Evolutionary conservation across 2,888 invertebrate species (phyloP), one percentile per base, ranked within the genome.

Genomic region (Euproctis similis): DNA sequence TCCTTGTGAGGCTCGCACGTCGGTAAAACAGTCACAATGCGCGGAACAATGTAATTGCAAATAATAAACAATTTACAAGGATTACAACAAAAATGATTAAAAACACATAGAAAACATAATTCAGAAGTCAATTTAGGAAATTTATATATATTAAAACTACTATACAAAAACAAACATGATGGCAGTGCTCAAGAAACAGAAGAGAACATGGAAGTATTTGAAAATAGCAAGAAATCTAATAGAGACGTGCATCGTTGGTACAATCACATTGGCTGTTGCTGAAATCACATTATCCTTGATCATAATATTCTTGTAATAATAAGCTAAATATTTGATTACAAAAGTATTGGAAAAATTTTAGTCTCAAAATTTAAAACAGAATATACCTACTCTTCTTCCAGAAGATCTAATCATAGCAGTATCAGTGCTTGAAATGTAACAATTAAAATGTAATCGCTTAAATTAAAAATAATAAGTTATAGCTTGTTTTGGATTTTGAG

Each of bases 191-290:
- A 73, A 62, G 39, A 70, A 59, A 32, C 30, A 59, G 5, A 54
- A 40, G 33, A 56, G 62, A 30, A 55, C 32, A 24, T 55, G 50
- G 28, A 40, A 50, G 39, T 9, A n/a, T 27, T 76, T 8, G 55
- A 60, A 46, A 19, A 37, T 74, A 18, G 45, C 62, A 6, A 69
- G 75, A 40, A 63, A 54, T 34, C 23, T 69, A 8, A 44, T 77
- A 25, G 66, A 68, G 35, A 54, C 53, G 6, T 66, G 68, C 30
- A 37, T 81, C 4, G 32, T 75, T 2, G 57, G 10, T 7, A 11
- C 21, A 2, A 14, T 28, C 8, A 6, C 12, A 8, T n/a, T 17
- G 12, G 16, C 20, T 11, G 12, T 28, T 12, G 13, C 25, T 12
- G 24, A 25, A 16, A 28, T 32, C n/a, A 5, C 16, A 12, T n/a